Evolutionary conservation across 1,140 invertebrate species (phyloP).

Genomic region (Philotrypesis tridentata): DNA sequence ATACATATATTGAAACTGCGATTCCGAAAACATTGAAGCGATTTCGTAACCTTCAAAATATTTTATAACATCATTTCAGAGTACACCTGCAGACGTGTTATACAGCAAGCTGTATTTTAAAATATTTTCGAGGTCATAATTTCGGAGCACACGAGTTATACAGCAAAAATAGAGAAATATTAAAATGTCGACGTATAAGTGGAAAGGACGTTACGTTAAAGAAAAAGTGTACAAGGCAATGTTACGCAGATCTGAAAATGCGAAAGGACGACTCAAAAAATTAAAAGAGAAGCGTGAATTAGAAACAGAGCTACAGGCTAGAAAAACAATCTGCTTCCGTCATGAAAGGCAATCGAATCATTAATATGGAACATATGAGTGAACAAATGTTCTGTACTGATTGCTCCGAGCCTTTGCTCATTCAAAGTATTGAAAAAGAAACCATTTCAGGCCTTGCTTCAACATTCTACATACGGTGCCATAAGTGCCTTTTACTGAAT

Average conservation of each 20-base stretch:
- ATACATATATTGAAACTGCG: background rate
- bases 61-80: too few species aligned
- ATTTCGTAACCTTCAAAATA: background rate
- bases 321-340: background rate
- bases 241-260: background rate
- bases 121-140: too few species aligned
- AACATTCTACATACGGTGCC: background rate
- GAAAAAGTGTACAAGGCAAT: background rate
- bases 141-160: too few species aligned
- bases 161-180: too few species aligned
- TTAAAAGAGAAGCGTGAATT: background rate
- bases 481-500: background rate
- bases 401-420: background rate
- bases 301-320: background rate
- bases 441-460: background rate
- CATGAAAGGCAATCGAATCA: slow-evolving; percentile 2
- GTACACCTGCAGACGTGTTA: too few species aligned
- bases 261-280: background rate
- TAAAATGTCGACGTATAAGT: background rate
- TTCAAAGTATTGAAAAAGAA: slow-evolving; percentile 17
- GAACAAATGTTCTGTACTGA: background rate
- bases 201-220: background rate
- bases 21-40: background rate
- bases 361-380: background rate
- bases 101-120: too few species aligned